A percentile compares a stretch with the other conserved stretches of the same genome.
Evolutionary conservation across 1,140 invertebrate species (phyloP).

Genomic region (Akabosia matsudoensis): DNA sequence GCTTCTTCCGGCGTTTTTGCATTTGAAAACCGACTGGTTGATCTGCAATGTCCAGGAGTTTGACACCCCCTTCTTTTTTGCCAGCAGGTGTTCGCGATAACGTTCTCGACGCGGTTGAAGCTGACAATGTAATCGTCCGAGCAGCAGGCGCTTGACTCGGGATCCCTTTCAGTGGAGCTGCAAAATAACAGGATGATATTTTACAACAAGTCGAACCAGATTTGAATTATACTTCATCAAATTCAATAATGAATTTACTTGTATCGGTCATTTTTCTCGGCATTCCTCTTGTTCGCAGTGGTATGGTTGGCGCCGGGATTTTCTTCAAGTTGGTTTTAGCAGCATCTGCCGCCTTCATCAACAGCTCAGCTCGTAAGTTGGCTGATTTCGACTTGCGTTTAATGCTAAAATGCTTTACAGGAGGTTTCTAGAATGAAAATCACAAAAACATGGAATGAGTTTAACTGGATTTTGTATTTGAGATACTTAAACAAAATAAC

Average conservation of each 20-base stretch:
- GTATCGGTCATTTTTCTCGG: slow-evolving; percentile 94
- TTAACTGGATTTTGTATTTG: background rate
- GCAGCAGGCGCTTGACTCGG: slow-evolving; percentile 70
- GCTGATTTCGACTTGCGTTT: slow-evolving; percentile 95
- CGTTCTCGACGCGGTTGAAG: slow-evolving; percentile 51
- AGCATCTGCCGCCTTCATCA: slow-evolving; percentile 87
- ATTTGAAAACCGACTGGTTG: slow-evolving; percentile 69
- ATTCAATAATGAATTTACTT: slow-evolving; percentile 57
- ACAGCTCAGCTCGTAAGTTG: slow-evolving; percentile 77
- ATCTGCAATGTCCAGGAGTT: slow-evolving; percentile 88
- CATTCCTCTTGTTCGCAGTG: slow-evolving; percentile 86
- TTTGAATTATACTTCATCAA: slow-evolving; percentile 10
- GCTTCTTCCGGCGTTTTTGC: slow-evolving; percentile 63
- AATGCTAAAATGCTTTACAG: slow-evolving; percentile 84
- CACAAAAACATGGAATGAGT: too few relatives aligned
- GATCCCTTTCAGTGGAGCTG: slow-evolving; percentile 85
- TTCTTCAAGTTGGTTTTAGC: slow-evolving; percentile 80
- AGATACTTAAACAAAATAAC: slow-evolving; percentile 26
- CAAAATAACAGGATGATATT: slow-evolving; percentile 39
- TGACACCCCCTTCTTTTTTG: slow-evolving; percentile 84
- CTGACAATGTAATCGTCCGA: slow-evolving; percentile 53
- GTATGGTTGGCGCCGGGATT: slow-evolving; percentile 79
- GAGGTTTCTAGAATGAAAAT: slow-evolving; percentile 50
- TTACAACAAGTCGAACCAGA: too few relatives aligned
- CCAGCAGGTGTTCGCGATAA: slow-evolving; percentile 56